A percentile compares a stretch with the other conserved stretches of the same genome.
Evolutionary conservation across 2,888 invertebrate genomes (phyloP).

Genomic region (Eurytoma californica): DNA sequence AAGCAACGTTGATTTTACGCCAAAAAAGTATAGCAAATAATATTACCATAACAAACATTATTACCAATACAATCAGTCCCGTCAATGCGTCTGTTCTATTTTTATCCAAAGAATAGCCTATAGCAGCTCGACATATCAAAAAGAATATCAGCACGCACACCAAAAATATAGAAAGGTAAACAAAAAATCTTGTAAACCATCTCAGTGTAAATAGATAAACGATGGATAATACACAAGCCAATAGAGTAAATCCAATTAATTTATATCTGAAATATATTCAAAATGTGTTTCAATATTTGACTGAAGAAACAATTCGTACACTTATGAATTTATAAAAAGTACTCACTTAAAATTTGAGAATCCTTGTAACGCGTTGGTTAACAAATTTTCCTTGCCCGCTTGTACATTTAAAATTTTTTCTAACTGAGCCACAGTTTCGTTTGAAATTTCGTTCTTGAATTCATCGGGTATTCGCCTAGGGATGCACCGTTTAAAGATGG

Average conservation of each 20-base stretch:
- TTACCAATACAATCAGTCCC: slow-evolving; percentile 80
- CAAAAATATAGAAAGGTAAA: slow-evolving; percentile 89
- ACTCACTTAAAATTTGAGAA: slow-evolving; percentile 49
- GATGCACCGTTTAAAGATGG: slow-evolving; percentile 78
- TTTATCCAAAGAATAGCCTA: slow-evolving; percentile 75
- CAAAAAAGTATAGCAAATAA: slow-evolving; percentile 89
- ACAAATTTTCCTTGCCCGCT: slow-evolving; percentile 73
- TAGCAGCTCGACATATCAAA: slow-evolving; percentile 75
- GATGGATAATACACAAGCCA: slow-evolving; percentile 84
- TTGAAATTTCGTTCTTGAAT: slow-evolving; percentile 59
- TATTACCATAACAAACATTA: slow-evolving; percentile 81
- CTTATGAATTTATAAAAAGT: slow-evolving; percentile 32
- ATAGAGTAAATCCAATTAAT: slow-evolving; percentile 80
- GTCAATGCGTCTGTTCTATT: slow-evolving; percentile 71
- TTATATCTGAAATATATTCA: slow-evolving; percentile 78
- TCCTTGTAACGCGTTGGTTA: slow-evolving; percentile 48
- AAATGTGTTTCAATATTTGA: background rate
- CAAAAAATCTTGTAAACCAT: slow-evolving; percentile 90
- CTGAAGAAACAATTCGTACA: background rate
- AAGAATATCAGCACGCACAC: slow-evolving; percentile 82
- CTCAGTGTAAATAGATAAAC: slow-evolving; percentile 91
- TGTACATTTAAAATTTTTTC: slow-evolving; percentile 73
- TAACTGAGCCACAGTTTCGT: slow-evolving; percentile 51
- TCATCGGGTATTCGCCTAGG: slow-evolving; percentile 69
- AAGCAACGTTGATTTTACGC: slow-evolving; percentile 89